These are phyloP conservation scores for Anthoptus insignis DNA, from an alignment of 2,888 invertebrate genomes.

Conservation along the genomic window DNA sequence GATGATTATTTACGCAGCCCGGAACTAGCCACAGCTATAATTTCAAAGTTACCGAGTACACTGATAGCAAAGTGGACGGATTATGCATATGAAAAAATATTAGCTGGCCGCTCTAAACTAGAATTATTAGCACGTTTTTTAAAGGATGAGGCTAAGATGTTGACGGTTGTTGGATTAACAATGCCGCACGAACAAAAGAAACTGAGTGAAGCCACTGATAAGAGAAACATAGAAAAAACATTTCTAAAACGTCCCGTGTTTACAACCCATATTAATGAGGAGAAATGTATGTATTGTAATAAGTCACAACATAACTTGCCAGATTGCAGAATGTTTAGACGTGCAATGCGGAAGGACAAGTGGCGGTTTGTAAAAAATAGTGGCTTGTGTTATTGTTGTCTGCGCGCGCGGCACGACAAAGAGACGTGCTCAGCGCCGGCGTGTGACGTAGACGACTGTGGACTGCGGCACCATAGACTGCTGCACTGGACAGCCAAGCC, in stretches of 20 bases:
- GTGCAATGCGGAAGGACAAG: slow-evolving; percentile 9
- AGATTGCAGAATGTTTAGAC: slow-evolving; percentile 15
- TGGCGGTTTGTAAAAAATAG: slow-evolving; percentile 10
- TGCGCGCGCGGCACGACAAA: slow-evolving; percentile 8
- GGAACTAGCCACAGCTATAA: slow-evolving; percentile 28
- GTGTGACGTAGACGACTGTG: slow-evolving; percentile 40
- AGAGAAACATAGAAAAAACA: background rate
- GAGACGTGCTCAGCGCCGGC: slow-evolving; percentile 23
- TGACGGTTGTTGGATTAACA: background rate
- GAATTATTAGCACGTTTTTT: slow-evolving; percentile 40
- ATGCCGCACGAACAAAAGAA: background rate
- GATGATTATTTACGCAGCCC: slow-evolving; percentile 25
- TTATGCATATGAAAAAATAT: slow-evolving; percentile 33
- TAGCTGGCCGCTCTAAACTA: slow-evolving; percentile 27
- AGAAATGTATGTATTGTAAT: slow-evolving; percentile 15
- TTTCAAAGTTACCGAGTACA: slow-evolving; percentile 35
- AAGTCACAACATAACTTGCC: slow-evolving; percentile 9
- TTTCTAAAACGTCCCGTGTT: slow-evolving; percentile 18
- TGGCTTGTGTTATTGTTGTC: slow-evolving; percentile 19
- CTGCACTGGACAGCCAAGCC: slow-evolving; percentile 31
- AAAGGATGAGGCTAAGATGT: slow-evolving; percentile 24
- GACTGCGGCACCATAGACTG: slow-evolving; percentile 39
- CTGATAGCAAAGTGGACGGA: slow-evolving; percentile 43
- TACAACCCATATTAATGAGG: background rate
- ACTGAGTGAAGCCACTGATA: slow-evolving; percentile 9